Conservation (phyloP, 2,888 invertebrate species). For the Andrena praecox region DNA sequence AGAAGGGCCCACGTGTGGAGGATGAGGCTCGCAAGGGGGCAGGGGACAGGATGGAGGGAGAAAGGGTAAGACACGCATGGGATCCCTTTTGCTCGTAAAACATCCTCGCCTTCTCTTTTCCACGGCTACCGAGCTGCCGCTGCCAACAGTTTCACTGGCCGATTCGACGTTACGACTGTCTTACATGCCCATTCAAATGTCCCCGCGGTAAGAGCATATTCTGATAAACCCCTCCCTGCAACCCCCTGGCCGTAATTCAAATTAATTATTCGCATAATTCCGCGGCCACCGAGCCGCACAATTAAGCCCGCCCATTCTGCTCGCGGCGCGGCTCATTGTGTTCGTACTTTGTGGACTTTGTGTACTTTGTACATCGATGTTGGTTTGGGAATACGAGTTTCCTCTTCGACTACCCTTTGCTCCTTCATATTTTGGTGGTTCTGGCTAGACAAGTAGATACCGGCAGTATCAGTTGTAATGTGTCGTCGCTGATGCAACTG, state of each 20-base stretch:
- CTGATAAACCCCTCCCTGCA: slow-evolving; percentile 66
- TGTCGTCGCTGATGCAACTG: not conserved
- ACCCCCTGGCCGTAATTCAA: slow-evolving; percentile 69
- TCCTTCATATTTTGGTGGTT: not conserved
- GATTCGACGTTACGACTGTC: slow-evolving; percentile 69
- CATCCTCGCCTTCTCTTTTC: slow-evolving; percentile 64
- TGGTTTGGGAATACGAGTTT: not conserved
- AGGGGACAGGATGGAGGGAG: slow-evolving; percentile 1
- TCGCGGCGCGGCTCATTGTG: slow-evolving; percentile 3
- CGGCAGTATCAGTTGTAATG: too few species aligned
- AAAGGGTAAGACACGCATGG: slow-evolving; percentile 38
- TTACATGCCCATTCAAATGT: slow-evolving; percentile 76
- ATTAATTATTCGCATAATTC: slow-evolving; percentile 80
- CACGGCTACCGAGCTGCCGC: slow-evolving; percentile 23
- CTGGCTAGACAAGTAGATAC: too few species aligned
- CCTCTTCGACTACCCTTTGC: not conserved
- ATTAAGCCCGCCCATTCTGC: slow-evolving; percentile 18
- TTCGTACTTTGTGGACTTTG: not conserved
- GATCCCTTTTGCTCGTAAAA: slow-evolving; percentile 73
- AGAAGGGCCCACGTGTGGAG: slow-evolving; percentile 18
- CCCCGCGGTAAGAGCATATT: slow-evolving; percentile 73
- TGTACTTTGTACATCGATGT: not conserved
- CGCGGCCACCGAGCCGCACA: slow-evolving; percentile 11
- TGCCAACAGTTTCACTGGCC: slow-evolving; percentile 41
- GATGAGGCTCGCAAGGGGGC: slow-evolving; percentile 17